A percentile compares a stretch with the other conserved stretches of the same genome.
Evolutionary conservation across 2,113 vertebrate species (phyloP).

Genomic region (Edolisoma coerulescens): DNA sequence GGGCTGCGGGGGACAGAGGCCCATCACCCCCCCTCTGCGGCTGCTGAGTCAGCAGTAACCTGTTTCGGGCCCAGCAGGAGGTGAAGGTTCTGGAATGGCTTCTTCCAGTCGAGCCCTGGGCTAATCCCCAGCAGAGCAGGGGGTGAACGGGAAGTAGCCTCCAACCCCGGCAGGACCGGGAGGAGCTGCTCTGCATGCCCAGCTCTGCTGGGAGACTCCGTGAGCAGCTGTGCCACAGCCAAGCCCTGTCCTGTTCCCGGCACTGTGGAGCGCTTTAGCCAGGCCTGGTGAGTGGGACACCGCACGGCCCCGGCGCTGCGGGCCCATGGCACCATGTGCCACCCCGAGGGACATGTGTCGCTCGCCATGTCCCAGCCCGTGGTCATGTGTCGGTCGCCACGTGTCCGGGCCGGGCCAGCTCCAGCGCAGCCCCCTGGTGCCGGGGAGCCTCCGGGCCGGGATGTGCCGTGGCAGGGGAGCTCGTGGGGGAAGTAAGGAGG

Average conservation of each 20-base stretch:
- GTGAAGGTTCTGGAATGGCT: not conserved
- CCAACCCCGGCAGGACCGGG: not conserved
- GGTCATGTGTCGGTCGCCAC: not conserved
- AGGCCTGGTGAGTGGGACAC: not conserved
- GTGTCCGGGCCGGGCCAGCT: not conserved
- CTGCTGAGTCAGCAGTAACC: not conserved
- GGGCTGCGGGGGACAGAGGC: not conserved
- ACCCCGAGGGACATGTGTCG: not conserved
- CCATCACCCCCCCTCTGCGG: accelerated
- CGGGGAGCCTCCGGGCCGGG: not conserved
- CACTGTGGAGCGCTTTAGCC: not conserved
- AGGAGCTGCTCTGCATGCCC: not conserved
- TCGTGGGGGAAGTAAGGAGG: not conserved
- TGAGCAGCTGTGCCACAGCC: not conserved
- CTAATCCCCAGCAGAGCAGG: not conserved
- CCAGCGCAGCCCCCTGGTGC: not conserved
- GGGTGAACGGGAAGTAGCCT: not conserved
- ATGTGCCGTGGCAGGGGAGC: not conserved
- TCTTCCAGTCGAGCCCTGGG: not conserved
- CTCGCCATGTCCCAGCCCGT: not conserved
- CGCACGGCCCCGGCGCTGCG: accelerated
- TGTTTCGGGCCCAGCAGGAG: not conserved
- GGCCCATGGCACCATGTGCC: not conserved
- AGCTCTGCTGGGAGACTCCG: not conserved
- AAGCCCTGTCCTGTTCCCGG: not conserved